These are phyloP conservation scores for Pristionchus exspectatus DNA, from an alignment of 2,888 invertebrate genomes.

Conservation along the genomic window DNA sequence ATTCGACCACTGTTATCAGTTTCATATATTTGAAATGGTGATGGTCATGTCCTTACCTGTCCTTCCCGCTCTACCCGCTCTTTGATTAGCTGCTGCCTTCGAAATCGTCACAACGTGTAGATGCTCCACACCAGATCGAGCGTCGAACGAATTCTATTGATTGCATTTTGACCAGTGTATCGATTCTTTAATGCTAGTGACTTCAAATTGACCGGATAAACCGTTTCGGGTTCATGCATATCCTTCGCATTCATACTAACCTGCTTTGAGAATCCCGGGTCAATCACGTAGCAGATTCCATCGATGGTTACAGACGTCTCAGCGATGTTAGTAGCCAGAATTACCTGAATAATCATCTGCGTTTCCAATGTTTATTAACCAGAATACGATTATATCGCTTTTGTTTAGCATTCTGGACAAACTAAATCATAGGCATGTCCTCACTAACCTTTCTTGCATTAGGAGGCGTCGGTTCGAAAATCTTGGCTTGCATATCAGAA, in stretches of 20 bases:
- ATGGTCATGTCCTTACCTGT: slow-evolving; percentile 81
- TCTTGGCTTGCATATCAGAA: slow-evolving; percentile 98
- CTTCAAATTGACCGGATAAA: too few relatives aligned
- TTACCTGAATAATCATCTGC: slow-evolving; percentile 83
- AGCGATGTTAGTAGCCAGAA: slow-evolving; percentile 98
- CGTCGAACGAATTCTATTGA: slow-evolving; percentile 95
- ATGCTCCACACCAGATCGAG: slow-evolving; percentile 98
- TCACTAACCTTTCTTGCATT: slow-evolving; percentile 89
- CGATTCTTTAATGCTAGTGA: background rate
- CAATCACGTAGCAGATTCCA: slow-evolving; percentile 98
- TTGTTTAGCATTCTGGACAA: too few relatives aligned
- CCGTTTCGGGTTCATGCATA: too few relatives aligned
- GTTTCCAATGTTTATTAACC: background rate
- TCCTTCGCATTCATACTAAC: background rate
- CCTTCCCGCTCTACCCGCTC: slow-evolving; percentile 95
- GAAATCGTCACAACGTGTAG: slow-evolving; percentile 98
- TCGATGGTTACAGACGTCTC: slow-evolving; percentile 99
- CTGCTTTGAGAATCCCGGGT: slow-evolving; percentile 99
- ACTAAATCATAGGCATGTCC: background rate
- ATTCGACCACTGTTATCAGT: too few relatives aligned
- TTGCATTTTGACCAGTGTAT: background rate
- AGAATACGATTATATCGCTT: too few relatives aligned
- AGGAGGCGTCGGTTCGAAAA: slow-evolving; percentile 97
- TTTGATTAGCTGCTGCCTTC: slow-evolving; percentile 94
- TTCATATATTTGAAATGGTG: background rate